Percentiles rank a stretch among this genome's conserved stretches.
Evolutionary conservation across 2,113 vertebrate genomes (phyloP).

Genomic region (Strix aluco): DNA sequence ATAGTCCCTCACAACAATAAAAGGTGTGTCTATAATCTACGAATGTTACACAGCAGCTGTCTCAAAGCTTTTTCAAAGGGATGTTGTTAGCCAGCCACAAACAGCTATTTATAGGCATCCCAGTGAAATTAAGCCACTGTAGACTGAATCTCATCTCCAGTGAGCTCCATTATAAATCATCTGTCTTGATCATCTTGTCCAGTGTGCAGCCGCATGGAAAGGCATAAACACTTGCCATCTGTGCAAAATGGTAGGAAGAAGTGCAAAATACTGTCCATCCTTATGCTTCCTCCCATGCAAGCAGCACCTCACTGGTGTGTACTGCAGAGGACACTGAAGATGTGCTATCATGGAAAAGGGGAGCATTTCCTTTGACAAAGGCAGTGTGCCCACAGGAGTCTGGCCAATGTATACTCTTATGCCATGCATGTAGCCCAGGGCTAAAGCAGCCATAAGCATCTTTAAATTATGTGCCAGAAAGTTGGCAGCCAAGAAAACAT

Average conservation of each 20-base stretch:
- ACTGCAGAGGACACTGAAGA: background rate
- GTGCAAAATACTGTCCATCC: background rate
- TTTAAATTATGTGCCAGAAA: constrained; percentile 17
- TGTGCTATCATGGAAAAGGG: background rate
- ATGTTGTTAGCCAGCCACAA: background rate
- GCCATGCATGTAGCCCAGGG: background rate
- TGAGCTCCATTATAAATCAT: constrained; percentile 50
- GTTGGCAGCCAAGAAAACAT: background rate
- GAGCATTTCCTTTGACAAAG: background rate
- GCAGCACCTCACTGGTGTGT: background rate
- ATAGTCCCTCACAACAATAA: background rate
- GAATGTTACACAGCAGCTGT: fast-evolving
- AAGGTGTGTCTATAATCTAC: background rate
- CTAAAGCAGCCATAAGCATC: background rate
- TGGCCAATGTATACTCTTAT: background rate
- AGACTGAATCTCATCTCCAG: constrained; percentile 3
- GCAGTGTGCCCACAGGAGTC: background rate
- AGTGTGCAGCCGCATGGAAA: constrained; percentile 31
- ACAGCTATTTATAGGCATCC: background rate
- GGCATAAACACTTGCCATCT: constrained; percentile 57
- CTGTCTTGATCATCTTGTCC: constrained; percentile 50
- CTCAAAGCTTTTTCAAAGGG: background rate
- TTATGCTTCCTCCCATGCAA: background rate
- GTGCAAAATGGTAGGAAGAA: constrained; percentile 45
- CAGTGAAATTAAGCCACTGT: constrained; percentile 18